Evolutionary conservation across 2,888 invertebrate species (phyloP), one percentile per base, ranked within the genome.

Genomic region (Cremastinae sp.): DNA sequence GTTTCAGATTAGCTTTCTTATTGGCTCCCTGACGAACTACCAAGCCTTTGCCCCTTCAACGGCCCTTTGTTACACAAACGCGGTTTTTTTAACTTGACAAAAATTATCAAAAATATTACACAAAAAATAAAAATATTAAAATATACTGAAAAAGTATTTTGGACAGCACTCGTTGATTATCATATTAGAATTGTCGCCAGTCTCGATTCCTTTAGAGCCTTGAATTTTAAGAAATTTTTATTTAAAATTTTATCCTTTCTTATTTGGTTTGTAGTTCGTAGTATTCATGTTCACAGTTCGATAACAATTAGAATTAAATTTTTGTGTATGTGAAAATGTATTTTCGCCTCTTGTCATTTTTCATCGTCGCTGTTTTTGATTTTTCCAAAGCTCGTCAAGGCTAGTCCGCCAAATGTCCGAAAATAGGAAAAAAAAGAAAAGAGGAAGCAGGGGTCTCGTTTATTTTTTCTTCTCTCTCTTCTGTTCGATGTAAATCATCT

Each of bases 361-460:
- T 74, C 28, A 5, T 28, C 28, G 28, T 28, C 28, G n/a, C n/a
- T n/a, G n/a, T 74, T 66, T 79, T 80, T 79, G 70, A 78, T 78
- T 80, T 80, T 80, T 83, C 86, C 86, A 87, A 88, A 87, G 88
- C 86, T 86, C 80, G 79, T 86, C 82, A 85, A 86, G 86, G 84
- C 87, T 88, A 88, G 88, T 88, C 88, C 83, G 79, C 75, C 56
- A 78, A 74, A 71, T 72, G 71, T 68, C 53, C 62, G 39, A 59
- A 18, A 56, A 56, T 43, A 43, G 56, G 14, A 37, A 43, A 66
- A 51, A 20, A 9, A 41, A n/a, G n/a, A 8, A 8, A 41, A 41
- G 12, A 8, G 9, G 41, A 8, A 66, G 59, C 59, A 69, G 69
- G 69, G 69, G 66, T 79, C 79, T 75, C 62, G 65, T 68, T 75